These are phyloP conservation scores for Garra rufa DNA, from an alignment of 2,113 vertebrate genomes.

Conservation along the genomic window DNA sequence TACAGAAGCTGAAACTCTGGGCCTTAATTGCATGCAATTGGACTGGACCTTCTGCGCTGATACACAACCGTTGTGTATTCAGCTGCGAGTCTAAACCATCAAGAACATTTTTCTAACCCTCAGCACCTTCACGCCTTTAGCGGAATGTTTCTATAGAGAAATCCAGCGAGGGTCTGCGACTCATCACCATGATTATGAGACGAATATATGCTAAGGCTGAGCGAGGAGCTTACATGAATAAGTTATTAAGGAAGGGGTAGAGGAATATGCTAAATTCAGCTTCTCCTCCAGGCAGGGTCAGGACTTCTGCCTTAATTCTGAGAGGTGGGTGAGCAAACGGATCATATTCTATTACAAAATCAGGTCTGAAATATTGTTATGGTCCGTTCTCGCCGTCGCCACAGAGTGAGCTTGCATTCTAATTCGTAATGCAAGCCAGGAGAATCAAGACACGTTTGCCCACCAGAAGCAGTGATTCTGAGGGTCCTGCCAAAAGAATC, in stretches of 20 bases:
- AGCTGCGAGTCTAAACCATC: neutral
- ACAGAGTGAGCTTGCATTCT: constrained; percentile 73
- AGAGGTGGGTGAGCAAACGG: constrained; percentile 59
- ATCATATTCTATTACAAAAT: constrained; percentile 68
- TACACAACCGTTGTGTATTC: constrained; percentile 22
- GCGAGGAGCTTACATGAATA: constrained; percentile 64
- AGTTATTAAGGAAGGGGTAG: constrained; percentile 60
- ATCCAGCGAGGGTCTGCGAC: constrained; percentile 24
- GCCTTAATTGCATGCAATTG: neutral
- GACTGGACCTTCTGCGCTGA: neutral
- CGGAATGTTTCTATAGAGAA: constrained; percentile 16
- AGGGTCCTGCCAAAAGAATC: constrained; percentile 32
- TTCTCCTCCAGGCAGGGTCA: constrained; percentile 63
- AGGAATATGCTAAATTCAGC: constrained; percentile 63
- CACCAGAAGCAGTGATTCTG: constrained; percentile 14
- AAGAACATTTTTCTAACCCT: constrained; percentile 11
- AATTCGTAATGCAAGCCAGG: constrained; percentile 64
- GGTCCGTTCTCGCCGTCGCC: constrained; percentile 65
- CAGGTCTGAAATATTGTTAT: constrained; percentile 68
- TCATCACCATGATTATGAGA: constrained; percentile 45
- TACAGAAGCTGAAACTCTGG: neutral
- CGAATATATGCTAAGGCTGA: constrained; percentile 53
- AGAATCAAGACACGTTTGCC: constrained; percentile 31
- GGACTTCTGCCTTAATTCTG: constrained; percentile 61
- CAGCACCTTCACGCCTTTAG: constrained; percentile 14